Conservation (phyloP, 2,888 invertebrate genomes). For the Lasioglossum malachurum region DNA sequence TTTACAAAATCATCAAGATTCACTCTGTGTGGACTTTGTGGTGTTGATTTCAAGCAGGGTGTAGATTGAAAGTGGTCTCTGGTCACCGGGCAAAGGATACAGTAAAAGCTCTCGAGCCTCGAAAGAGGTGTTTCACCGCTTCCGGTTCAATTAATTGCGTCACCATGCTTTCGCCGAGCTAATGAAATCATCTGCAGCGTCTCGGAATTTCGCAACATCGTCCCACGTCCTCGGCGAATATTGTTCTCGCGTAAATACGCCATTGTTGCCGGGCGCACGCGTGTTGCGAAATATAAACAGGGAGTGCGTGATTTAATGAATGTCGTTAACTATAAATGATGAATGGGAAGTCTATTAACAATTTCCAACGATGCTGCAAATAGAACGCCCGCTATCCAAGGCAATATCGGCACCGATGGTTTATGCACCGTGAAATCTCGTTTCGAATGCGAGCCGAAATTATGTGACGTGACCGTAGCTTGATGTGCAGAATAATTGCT, state of each 20-base stretch:
- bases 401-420: neutral
- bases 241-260: neutral
- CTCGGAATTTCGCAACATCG: neutral
- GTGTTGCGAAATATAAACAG: neutral
- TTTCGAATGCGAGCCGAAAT: neutral
- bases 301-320: neutral
- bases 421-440: neutral
- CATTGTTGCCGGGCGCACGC: neutral
- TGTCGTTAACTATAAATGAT: neutral
- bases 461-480: neutral
- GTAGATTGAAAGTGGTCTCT: conserved; percentile 29
- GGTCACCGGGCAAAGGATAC: conserved; percentile 23
- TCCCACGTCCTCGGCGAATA: neutral
- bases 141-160: conserved; percentile 62
- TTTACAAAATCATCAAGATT: too few species aligned
- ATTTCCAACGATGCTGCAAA: neutral
- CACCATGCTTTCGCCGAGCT: conserved; percentile 24
- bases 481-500: neutral
- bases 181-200: conserved; percentile 47
- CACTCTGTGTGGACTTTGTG: neutral
- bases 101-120: conserved; percentile 32
- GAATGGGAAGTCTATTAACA: neutral
- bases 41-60: neutral
- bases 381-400: neutral
- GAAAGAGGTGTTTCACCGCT: conserved; percentile 31